These are phyloP conservation scores for Maccullochella peelii DNA, from an alignment of 2,113 vertebrate genomes.

Conservation along the genomic window DNA sequence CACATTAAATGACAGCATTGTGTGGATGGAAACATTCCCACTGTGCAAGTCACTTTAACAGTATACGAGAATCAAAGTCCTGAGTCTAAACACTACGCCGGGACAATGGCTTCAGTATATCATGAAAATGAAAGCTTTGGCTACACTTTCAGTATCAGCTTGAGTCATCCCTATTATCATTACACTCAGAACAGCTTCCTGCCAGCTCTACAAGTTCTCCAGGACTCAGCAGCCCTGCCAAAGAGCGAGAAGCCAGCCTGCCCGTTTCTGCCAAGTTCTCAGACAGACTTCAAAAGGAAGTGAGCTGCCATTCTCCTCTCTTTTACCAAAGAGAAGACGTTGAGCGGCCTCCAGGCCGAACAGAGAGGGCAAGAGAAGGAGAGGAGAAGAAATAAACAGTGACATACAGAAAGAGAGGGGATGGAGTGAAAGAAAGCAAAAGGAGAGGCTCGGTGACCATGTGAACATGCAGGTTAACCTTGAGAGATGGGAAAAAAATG, in stretches of 20 bases:
- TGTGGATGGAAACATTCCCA: not conserved
- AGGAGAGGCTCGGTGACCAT: not conserved
- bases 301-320: slow-evolving; percentile 9
- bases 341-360: slow-evolving; percentile 27
- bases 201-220: slow-evolving; percentile 42
- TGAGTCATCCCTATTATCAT: slow-evolving; percentile 35
- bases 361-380: not conserved
- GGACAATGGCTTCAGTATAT: slow-evolving; percentile 18
- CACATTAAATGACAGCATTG: not conserved
- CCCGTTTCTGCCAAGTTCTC: slow-evolving; percentile 35
- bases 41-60: not conserved
- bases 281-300: slow-evolving; percentile 31
- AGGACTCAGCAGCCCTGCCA: slow-evolving; percentile 20
- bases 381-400: not conserved
- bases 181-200: slow-evolving; percentile 20
- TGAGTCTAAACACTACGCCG: no score
- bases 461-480: slow-evolving; percentile 26
- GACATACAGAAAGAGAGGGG: not conserved
- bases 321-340: slow-evolving; percentile 9
- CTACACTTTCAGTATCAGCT: slow-evolving; percentile 1
- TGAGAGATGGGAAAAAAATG: slow-evolving; percentile 4
- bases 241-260: slow-evolving; percentile 16
- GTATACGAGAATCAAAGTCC: not conserved
- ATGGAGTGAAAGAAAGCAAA: slow-evolving; percentile 7
- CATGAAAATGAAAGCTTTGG: slow-evolving; percentile 33